Percentiles rank a stretch among this genome's conserved stretches.
These are phyloP conservation scores for Nycticryphes semicollaris DNA, from an alignment of 2,113 vertebrate genomes.

Conservation along the genomic window DNA sequence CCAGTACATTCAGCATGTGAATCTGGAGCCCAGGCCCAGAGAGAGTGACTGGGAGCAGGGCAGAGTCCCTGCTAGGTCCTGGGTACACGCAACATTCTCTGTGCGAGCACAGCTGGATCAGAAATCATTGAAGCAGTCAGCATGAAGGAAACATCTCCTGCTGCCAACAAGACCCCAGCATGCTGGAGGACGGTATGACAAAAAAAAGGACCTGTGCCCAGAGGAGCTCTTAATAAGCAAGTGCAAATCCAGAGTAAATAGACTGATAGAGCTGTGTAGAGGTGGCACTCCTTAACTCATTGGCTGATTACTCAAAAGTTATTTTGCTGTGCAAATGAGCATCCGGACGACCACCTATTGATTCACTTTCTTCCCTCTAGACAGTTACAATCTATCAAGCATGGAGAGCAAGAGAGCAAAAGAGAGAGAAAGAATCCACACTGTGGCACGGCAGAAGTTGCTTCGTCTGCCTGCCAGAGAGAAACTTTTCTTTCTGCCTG, in stretches of 20 bases:
- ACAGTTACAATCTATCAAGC: constrained; percentile 54
- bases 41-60: not conserved
- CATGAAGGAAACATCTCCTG: not conserved
- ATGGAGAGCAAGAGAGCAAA: not conserved
- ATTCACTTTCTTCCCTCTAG: constrained; percentile 47
- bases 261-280: not conserved
- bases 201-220: not conserved
- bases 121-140: not conserved
- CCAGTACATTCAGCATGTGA: not conserved
- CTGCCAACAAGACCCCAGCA: not conserved
- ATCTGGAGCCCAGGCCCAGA: not conserved
- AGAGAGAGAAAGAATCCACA: not conserved
- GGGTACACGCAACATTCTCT: not conserved
- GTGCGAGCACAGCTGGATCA: not conserved
- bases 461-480: not conserved
- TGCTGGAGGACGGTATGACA: not conserved
- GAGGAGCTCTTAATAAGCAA: not conserved
- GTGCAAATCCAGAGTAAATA: not conserved
- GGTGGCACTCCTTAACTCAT: not conserved
- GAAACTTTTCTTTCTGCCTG: not conserved
- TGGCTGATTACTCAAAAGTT: constrained; percentile 50
- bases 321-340: constrained; percentile 40
- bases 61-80: not conserved
- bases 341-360: constrained; percentile 50
- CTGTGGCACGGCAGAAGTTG: not conserved